Evolutionary conservation across 2,888 invertebrate genomes (phyloP), one percentile per base, ranked within the genome.

Genomic region (Macaria notata): DNA sequence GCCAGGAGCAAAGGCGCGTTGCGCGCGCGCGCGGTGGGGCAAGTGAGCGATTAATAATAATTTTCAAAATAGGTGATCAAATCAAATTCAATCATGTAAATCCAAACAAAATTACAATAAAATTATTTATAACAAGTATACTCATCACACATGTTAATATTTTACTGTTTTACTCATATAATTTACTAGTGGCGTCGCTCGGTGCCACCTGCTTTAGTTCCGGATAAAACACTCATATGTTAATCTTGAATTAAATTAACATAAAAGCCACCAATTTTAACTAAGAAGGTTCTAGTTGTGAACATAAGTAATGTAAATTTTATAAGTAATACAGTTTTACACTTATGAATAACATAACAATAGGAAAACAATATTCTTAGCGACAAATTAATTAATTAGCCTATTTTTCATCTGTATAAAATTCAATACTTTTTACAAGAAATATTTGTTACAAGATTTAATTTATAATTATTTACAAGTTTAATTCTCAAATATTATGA

Each of bases 361-460:
- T 62, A 59, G 62, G 61, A 65, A 70, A 64, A 56, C 31, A 53
- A 62, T 61, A 64, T 49, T 57, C 52, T 63, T 64, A 66, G 33
- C 54, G 30, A 58, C 31, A 8, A 41, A 5, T 41, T n/a, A 9
- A 4, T 41, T 42, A 46, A 56, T 54, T 56, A 58, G 4, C 49
- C 43, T 49, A 56, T 43, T 19, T 19, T 19, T 31, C 50, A 54
- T 69, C 69, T 79, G 80, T 84, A 86, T 82, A 84, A 83, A 83
- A 83, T 81, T 78, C 75, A 83, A 84, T 84, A 83, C 76, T 79
- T 72, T 79, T 76, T 78, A 80, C 78, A 79, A 72, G 72, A 68
- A 71, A 66, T 59, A 31, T 31, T 19, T 39, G 9, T 55, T 55
- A 59, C 62, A 45, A 49, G 49, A 56, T 61, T 59, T 49, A 50